Base-by-base conservation (phyloP, 2,113 vertebrate genomes). In the Heptranchias perlo region DNA sequence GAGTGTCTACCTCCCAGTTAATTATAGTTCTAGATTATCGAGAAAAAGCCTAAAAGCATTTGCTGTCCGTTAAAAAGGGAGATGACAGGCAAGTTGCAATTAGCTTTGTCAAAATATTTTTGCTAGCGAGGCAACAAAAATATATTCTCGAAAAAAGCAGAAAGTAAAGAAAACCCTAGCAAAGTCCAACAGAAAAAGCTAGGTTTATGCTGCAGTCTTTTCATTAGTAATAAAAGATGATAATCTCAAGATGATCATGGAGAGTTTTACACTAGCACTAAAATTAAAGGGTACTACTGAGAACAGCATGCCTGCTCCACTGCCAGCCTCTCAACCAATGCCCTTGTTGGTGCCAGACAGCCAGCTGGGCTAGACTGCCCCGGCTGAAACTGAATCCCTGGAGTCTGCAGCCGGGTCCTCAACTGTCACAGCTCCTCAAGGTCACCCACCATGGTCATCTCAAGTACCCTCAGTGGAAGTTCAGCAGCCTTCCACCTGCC, bases 31-130 rank as follows among this genome's bases (percentile, higher is more conserved):
- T 39, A 39, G 89, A n/a, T 64, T 93, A n/a, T 62, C n/a, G 16
- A 44, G 35, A 93, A 23, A 93, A 93, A 89, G 10, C 13, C 49
- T 89, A 28, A 49, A 86, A 86, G 47, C 86, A 89, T 25, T 31
- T 39, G 13, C 31, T 23, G 78, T n/a, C 61, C 39, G 35, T 39
- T 62, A 6, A n/a, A 93, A 62, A 62, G 58, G 58, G 35, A 39
- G 5, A 64, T 21, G 58, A 23, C n/a, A n/a, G 61, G 16, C 89
- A 39, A 62, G n/a, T 93, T 62, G 61, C 89, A 62, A 93, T 61
- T 93, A 18, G 58, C 14, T 93, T 93, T 62, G 61, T 93, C 54
- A 93, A 93, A 92, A 25, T 93, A 62, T 62, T 23, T 93, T 62
- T 64, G 89, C 28, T 16, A 62, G 58, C 31, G 25, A 93, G 18